A percentile compares a stretch with the other conserved stretches of the same genome.
Conservation (phyloP, 2,888 invertebrate genomes). For the Pemphredon lugubris region DNA sequence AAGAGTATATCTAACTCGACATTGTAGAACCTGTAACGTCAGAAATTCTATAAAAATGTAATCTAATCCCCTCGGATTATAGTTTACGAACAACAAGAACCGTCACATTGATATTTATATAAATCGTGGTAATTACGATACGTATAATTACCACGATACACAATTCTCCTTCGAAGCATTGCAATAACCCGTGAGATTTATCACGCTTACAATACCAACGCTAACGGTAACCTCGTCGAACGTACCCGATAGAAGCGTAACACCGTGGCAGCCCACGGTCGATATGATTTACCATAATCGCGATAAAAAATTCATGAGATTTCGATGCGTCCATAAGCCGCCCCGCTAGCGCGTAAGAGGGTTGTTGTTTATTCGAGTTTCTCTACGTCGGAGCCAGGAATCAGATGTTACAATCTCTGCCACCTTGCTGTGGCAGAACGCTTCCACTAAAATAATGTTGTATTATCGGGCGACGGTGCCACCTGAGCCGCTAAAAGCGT, state of each 20-base stretch:
- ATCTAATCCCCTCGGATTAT: too few species aligned
- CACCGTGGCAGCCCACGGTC: neutral
- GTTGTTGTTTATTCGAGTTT: constrained; percentile 50
- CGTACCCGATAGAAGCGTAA: constrained; percentile 8
- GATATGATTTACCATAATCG: constrained; percentile 51
- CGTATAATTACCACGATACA: too few species aligned
- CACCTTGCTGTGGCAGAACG: constrained; percentile 55
- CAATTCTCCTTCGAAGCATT: too few species aligned
- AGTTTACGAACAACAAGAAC: too few species aligned
- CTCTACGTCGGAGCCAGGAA: constrained; percentile 37
- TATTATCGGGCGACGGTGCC: constrained; percentile 64
- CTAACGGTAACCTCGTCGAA: too few species aligned
- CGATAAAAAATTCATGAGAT: constrained; percentile 51
- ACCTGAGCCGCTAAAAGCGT: constrained; percentile 78
- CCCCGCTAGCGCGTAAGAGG: constrained; percentile 47
- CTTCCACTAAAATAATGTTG: constrained; percentile 68
- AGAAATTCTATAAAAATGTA: too few species aligned
- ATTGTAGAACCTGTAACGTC: too few species aligned
- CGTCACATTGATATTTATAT: too few species aligned
- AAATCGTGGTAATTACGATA: too few species aligned
- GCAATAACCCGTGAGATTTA: too few species aligned
- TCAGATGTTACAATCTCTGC: constrained; percentile 66
- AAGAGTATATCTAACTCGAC: too few species aligned
- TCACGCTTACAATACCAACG: too few species aligned
- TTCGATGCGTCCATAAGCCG: constrained; percentile 31